Base-by-base conservation (phyloP, 2,888 invertebrate species). In the Lasioglossum villosulum region DNA sequence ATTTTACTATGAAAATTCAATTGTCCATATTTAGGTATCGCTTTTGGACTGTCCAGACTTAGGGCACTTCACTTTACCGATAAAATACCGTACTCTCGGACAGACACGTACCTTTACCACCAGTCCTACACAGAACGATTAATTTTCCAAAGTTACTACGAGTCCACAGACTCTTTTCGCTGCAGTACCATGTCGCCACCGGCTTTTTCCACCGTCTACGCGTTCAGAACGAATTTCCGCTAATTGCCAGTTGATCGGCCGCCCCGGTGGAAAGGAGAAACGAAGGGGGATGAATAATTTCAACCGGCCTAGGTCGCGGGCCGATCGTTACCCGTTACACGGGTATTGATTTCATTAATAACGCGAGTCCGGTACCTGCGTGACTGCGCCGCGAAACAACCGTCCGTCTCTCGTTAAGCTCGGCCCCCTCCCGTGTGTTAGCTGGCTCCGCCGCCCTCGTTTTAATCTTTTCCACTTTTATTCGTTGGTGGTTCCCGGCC, bases 341-440 rank as follows among this genome's bases (percentile, higher is more conserved):
- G 66, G 56, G 83, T 90, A 89, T 89, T 84, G 89, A 90, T 90
- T 90, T 89, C 89, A 87, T 90, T 88, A 89, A 87, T 83, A 63
- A 86, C 83, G 73, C 81, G 85, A 76, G 79, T 81, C 39, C 23
- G 79, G 78, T 82, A 77, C 70, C 83, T 73, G 78, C 78, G 45
- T 76, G 73, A 74, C 63, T 42, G 72, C 75, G 81, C 80, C 74
- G 74, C 83, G 88, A 83, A 82, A 85, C 85, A 86, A 88, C 63
- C 85, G 76, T 82, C 56, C 80, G 89, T 85, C 88, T 89, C 88
- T 89, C 89, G 88, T 89, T 89, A 89, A 89, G 80, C 87, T 75
- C 71, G 81, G 1, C n/a, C 56, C 52, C 10, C 23, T 23, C 48
- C 6, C n/a, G 56, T 4, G n/a, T 56, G n/a, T 56, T 37, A 63